Evolutionary conservation across 2,888 invertebrate species (phyloP).

Genomic region (Piscicola geometra): DNA sequence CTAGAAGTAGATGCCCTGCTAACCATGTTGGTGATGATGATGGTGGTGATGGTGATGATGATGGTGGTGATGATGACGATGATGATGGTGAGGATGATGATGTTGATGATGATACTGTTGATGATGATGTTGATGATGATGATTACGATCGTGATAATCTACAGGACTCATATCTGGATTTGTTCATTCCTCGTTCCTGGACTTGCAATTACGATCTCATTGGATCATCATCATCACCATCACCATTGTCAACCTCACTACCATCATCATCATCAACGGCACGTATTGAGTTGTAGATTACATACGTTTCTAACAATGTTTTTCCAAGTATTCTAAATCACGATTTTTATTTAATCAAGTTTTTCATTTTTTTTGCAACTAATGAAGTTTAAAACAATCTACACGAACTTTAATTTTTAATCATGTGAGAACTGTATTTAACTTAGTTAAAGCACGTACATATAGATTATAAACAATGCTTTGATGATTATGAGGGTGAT

Average conservation of each 20-base stretch:
- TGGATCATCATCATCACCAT: background rate
- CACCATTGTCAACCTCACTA: slow-evolving; percentile 8
- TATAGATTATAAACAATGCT: too few species aligned
- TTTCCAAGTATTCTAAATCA: too few species aligned
- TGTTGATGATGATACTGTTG: background rate
- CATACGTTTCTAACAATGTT: too few species aligned
- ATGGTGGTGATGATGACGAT: background rate
- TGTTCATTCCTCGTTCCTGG: slow-evolving; percentile 60
- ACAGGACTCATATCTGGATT: slow-evolving; percentile 57
- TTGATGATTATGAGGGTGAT: too few species aligned
- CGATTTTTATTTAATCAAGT: too few species aligned
- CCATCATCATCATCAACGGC: too few species aligned
- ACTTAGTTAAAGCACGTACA: too few species aligned
- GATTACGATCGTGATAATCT: slow-evolving; percentile 31
- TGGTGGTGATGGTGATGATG: background rate
- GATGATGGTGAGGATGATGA: background rate
- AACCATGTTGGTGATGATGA: slow-evolving; percentile 26
- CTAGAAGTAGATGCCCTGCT: slow-evolving; percentile 69
- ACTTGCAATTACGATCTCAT: slow-evolving; percentile 46
- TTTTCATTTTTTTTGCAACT: too few species aligned
- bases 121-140: background rate
- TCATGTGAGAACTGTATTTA: too few species aligned
- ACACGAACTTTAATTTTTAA: too few species aligned
- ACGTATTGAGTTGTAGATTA: too few species aligned
- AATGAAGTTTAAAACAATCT: too few species aligned